These are phyloP conservation scores for Delia radicum DNA, from an alignment of 1,140 invertebrate genomes.

Conservation along the genomic window DNA sequence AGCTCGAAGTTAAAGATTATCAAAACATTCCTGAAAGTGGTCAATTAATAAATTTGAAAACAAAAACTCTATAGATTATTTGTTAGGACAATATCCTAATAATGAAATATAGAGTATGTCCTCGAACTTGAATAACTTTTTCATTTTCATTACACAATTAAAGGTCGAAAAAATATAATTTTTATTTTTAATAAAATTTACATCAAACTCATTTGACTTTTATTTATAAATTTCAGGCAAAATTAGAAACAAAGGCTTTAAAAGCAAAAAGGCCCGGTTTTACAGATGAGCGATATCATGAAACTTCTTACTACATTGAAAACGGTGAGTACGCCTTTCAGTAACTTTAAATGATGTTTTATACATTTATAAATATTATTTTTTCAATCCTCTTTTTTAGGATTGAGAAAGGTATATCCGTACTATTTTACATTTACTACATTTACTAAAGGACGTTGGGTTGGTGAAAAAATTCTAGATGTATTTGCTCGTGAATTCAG, in stretches of 20 bases:
- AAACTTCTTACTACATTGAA: constrained; percentile 95
- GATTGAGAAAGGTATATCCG: constrained; percentile 95
- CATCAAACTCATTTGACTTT: neutral
- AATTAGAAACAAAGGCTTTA: constrained; percentile 88
- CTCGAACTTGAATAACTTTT: too few species aligned
- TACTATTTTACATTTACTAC: constrained; percentile 98
- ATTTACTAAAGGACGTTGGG: constrained; percentile 96
- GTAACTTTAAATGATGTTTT: neutral
- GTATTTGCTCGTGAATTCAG: constrained; percentile 93
- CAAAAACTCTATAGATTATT: too few species aligned
- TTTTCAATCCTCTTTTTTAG: constrained; percentile 59
- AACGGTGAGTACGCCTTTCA: constrained; percentile 70
- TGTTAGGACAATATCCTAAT: too few species aligned
- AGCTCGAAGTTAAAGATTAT: too few species aligned
- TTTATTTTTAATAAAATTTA: neutral
- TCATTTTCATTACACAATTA: too few species aligned
- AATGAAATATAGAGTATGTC: too few species aligned
- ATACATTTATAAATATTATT: neutral
- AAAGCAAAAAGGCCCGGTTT: constrained; percentile 91
- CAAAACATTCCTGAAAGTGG: too few species aligned
- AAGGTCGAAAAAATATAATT: too few species aligned
- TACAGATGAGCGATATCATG: constrained; percentile 88
- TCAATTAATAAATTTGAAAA: too few species aligned
- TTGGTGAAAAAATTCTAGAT: constrained; percentile 90
- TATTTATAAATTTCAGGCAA: constrained; percentile 75